Evolutionary conservation across 1,140 invertebrate genomes (phyloP), one percentile per base, ranked within the genome.

Genomic region (Thaumetopoea pityocampa): DNA sequence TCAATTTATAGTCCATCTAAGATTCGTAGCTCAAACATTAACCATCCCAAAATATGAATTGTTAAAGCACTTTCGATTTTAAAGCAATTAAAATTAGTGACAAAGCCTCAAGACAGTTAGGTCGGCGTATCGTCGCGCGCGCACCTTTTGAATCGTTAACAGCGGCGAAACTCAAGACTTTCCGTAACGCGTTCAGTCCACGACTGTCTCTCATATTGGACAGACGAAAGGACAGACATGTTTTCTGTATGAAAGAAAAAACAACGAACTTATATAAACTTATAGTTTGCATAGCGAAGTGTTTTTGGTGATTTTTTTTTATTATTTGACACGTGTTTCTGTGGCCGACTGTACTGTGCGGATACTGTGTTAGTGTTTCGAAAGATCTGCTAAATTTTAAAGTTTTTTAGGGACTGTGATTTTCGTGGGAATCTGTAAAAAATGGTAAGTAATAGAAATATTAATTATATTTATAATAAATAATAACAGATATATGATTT

Each of bases 101-200:
- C 60, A 55, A 72, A 76, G 64, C 62, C 57, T 67, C 71, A 71
- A 74, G 64, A 78, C 76, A 80, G 76, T 80, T 81, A 78, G 53
- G 52, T 65, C 63, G 50, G 35, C 36, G 38, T 55, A 63, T 48
- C 43, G 50, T 38, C 71, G 61, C 58, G 16, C 18, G 50, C 77
- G 73, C 73, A 57, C 63, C 51, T 60, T 24, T 55, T 49, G 73
- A 67, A 69, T 77, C 41, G 46, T 34, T 55, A 76, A 66, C 51
- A 37, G 50, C 53, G 55, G 58, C 61, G 43, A 66, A 67, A 64
- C 60, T 26, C 35, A 42, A 53, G 43, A 68, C 73, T 78, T 78
- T 74, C 67, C 60, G 67, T 38, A 49, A 32, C 44, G 36, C 44
- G 46, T 52, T 62, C 71, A 81, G 73, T 78, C 70, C 72, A 69